Conservation (phyloP, 2,888 invertebrate species). For the Parnassius glacialis region DNA sequence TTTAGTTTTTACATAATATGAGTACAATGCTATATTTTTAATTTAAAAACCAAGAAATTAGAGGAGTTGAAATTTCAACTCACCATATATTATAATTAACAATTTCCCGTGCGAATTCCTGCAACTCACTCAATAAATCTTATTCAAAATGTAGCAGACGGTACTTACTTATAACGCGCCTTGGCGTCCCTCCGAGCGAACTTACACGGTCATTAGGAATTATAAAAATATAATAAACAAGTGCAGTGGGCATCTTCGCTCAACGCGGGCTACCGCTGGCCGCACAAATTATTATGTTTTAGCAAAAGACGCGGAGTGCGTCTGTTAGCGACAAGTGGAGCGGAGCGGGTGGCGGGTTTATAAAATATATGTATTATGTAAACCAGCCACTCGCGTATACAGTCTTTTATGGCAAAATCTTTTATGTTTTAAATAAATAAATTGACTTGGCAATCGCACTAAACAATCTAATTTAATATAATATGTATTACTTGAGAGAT, state of each 20-base stretch:
- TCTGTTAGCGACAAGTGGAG: slow-evolving; percentile 25
- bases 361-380: too few relatives aligned
- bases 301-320: slow-evolving; percentile 29
- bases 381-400: too few relatives aligned
- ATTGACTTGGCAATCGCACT: too few relatives aligned
- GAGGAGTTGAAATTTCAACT: neutral
- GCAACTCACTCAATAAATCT: slow-evolving; percentile 12
- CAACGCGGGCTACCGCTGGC: slow-evolving; percentile 47
- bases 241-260: slow-evolving; percentile 33
- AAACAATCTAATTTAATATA: too few relatives aligned
- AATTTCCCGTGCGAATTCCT: slow-evolving; percentile 1
- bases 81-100: neutral
- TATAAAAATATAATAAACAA: slow-evolving; percentile 65
- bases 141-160: slow-evolving; percentile 25
- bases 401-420: too few relatives aligned
- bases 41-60: neutral
- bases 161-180: slow-evolving; percentile 9
- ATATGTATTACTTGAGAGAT: too few relatives aligned
- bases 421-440: too few relatives aligned
- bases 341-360: neutral
- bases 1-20: too few relatives aligned
- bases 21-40: too few relatives aligned
- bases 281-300: slow-evolving; percentile 56
- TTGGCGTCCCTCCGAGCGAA: slow-evolving; percentile 40
- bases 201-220: slow-evolving; percentile 61